Evolutionary conservation across 2,113 vertebrate genomes (phyloP).

Genomic region (Leptodactylus fuscus): DNA sequence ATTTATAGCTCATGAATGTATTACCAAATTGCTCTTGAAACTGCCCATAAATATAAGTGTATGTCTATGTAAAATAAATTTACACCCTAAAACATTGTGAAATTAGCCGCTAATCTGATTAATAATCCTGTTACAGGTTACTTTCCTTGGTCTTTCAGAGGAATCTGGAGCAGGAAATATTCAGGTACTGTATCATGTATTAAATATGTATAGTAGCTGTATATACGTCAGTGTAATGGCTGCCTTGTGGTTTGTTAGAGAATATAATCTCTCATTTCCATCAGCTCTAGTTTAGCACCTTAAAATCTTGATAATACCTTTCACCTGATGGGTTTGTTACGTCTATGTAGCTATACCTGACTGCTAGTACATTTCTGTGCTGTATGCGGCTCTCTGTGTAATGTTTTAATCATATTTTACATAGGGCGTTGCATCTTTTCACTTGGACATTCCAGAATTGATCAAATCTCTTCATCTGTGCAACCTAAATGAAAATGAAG

Average conservation of each 20-base stretch:
- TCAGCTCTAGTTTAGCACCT: background rate
- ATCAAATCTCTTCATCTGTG: constrained; percentile 85
- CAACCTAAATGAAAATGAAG: constrained; percentile 88
- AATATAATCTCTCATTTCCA: background rate
- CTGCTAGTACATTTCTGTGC: background rate
- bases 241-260: background rate
- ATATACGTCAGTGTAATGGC: background rate
- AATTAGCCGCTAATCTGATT: background rate
- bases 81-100: background rate
- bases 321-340: too few species aligned
- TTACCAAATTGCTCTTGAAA: too few species aligned
- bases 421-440: constrained; percentile 80
- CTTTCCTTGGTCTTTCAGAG: constrained; percentile 87
- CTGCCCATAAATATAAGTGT: too few species aligned
- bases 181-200: constrained; percentile 76
- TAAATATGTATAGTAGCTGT: background rate
- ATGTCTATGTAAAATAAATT: too few species aligned
- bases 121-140: constrained; percentile 76
- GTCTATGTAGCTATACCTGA: background rate
- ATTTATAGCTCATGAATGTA: too few species aligned
- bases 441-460: constrained; percentile 84
- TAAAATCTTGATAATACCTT: too few species aligned
- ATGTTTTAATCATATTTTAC: constrained; percentile 58
- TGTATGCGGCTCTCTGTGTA: background rate
- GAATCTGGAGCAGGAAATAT: constrained; percentile 76